Evolutionary conservation across 1,140 invertebrate species (phyloP).

Genomic region (Babylonia areolata): DNA sequence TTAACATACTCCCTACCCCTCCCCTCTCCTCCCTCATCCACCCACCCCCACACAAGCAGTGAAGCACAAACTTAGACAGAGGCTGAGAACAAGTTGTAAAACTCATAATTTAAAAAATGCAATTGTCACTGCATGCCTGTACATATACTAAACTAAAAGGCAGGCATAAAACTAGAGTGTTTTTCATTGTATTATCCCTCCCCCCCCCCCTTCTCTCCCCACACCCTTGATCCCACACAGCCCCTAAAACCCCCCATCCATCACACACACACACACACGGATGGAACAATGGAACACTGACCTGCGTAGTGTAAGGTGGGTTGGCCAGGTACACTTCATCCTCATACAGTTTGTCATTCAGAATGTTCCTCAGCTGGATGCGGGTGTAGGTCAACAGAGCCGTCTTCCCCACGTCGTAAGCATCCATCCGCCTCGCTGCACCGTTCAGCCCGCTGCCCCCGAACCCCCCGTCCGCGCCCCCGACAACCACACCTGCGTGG

Average conservation of each 20-base stretch:
- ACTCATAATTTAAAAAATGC: no score
- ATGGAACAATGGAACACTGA: slow-evolving; percentile 77
- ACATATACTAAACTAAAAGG: no score
- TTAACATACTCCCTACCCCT: no score
- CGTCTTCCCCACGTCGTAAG: slow-evolving; percentile 89
- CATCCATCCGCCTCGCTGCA: slow-evolving; percentile 82
- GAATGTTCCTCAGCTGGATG: slow-evolving; percentile 85
- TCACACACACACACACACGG: background rate
- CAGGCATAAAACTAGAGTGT: no score
- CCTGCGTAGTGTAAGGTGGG: slow-evolving; percentile 94
- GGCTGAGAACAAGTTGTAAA: background rate
- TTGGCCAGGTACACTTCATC: slow-evolving; percentile 90
- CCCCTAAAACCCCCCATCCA: no score
- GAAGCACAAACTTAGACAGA: background rate
- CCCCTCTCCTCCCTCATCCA: no score
- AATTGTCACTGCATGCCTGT: no score
- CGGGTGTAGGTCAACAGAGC: slow-evolving; percentile 87
- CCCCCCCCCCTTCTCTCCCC: no score
- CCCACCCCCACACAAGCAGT: background rate
- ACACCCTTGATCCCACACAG: no score
- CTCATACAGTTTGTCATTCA: slow-evolving; percentile 88
- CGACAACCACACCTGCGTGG: background rate
- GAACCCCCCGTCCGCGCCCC: background rate
- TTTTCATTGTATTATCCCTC: no score
- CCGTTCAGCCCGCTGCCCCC: background rate